Conservation (phyloP, 2,888 invertebrate species). For the Cheilosia impressa region DNA sequence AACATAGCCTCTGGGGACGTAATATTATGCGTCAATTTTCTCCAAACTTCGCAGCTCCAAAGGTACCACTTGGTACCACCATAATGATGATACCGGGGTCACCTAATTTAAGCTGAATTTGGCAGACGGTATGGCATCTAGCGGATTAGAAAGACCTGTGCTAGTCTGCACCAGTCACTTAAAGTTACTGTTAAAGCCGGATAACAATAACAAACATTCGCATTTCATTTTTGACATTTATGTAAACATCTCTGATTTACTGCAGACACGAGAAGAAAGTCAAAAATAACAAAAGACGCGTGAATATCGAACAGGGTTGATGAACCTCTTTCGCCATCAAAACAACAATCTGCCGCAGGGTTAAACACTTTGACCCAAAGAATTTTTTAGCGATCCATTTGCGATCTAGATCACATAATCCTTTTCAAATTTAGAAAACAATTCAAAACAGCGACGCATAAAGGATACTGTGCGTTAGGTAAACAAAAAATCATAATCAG, state of each 20-base stretch:
- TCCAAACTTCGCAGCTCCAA: not conserved
- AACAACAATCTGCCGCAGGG: not conserved
- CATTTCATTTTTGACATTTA: not conserved
- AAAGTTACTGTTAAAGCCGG: not conserved
- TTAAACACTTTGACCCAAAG: not conserved
- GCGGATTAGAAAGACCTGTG: not conserved
- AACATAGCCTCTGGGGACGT: not conserved
- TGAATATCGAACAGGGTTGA: not conserved
- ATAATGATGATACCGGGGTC: not conserved
- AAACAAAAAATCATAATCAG: no score
- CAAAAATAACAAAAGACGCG: not conserved
- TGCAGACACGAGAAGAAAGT: not conserved
- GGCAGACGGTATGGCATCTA: not conserved
- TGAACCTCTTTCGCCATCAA: not conserved
- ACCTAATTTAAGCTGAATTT: not conserved
- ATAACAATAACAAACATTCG: not conserved
- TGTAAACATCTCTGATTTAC: not conserved
- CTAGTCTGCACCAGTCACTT: not conserved
- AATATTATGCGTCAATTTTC: not conserved
- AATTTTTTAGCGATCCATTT: no score
- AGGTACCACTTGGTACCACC: constrained; percentile 3
- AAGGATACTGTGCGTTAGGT: no score
- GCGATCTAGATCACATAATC: no score
- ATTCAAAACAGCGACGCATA: no score
- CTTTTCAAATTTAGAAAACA: no score